phyloP scores from a whole-genome alignment of 2,113 vertebrate species.

The Pterophyllum scalare region DNA sequence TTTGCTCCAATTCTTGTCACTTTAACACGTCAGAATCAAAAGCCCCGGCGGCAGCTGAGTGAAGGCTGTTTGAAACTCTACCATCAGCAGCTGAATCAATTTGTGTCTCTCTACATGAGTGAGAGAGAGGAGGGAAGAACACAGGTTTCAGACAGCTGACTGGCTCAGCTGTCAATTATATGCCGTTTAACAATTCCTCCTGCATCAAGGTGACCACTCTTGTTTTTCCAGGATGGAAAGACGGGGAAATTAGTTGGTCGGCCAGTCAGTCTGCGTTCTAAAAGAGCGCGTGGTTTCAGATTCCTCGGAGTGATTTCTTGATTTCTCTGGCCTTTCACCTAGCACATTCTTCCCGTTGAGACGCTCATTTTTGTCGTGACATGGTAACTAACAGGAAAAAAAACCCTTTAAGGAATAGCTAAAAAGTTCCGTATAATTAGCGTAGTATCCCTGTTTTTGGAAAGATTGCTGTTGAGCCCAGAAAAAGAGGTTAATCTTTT shows the following conservation, averaged over 20 bases:
- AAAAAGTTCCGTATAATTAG: too few species aligned
- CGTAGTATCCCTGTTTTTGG: not conserved
- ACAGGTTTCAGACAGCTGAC: not conserved
- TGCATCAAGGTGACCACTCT: not conserved
- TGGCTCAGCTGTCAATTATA: constrained; percentile 4
- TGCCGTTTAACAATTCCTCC: constrained; percentile 6
- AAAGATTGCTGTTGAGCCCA: not conserved
- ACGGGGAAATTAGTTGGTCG: not conserved
- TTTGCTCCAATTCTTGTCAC: not conserved
- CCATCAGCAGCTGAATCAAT: constrained; percentile 9
- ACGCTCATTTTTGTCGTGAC: not conserved
- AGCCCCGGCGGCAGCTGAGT: not conserved
- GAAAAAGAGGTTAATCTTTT: not conserved
- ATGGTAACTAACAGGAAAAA: not conserved
- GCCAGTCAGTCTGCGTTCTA: not conserved
- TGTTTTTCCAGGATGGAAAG: not conserved
- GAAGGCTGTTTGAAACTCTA: constrained; percentile 15
- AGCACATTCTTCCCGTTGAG: not conserved
- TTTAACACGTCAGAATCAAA: not conserved
- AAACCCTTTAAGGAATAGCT: not conserved
- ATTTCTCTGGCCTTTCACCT: not conserved
- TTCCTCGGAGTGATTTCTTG: not conserved
- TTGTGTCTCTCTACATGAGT: not conserved
- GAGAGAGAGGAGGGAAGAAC: not conserved
- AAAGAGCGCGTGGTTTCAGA: not conserved